Evolutionary conservation across 92 coral and sea anemone genomes (phyloP).

Genomic region (Anthopleura xanthogrammica): DNA sequence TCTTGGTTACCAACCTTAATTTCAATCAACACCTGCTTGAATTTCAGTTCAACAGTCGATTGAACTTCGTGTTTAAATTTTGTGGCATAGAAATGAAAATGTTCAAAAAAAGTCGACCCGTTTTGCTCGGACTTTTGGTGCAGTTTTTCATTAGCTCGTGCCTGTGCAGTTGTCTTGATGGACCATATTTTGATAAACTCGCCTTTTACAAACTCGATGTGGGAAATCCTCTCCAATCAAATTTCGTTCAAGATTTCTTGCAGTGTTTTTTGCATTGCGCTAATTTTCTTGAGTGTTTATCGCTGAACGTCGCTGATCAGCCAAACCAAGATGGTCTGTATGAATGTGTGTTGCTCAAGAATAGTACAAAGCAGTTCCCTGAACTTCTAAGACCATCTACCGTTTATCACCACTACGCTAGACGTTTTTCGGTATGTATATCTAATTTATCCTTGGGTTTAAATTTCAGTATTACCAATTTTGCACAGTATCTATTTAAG

Average conservation of each 20-base stretch:
- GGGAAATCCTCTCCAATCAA: neutral
- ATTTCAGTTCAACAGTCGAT: too few species aligned
- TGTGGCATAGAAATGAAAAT: too few species aligned
- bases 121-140: too few species aligned
- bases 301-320: neutral
- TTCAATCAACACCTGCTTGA: too few species aligned
- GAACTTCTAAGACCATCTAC: neutral
- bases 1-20: too few species aligned
- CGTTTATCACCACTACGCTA: neutral
- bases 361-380: neutral
- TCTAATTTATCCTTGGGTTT: neutral
- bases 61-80: too few species aligned
- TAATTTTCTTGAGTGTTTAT: neutral
- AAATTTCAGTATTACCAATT: neutral
- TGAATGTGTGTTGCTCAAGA: conserved; percentile 1
- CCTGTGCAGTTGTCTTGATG: neutral
- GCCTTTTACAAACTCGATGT: neutral
- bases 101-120: too few species aligned
- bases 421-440: neutral
- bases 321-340: neutral
- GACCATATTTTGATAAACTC: neutral
- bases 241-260: neutral
- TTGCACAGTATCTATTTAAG: too few species aligned
- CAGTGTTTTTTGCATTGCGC: neutral
- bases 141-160: neutral